Percentiles rank a stretch among this genome's conserved stretches.
Conservation (phyloP, 1,140 invertebrate species). For the Diuraphis noxia region DNA sequence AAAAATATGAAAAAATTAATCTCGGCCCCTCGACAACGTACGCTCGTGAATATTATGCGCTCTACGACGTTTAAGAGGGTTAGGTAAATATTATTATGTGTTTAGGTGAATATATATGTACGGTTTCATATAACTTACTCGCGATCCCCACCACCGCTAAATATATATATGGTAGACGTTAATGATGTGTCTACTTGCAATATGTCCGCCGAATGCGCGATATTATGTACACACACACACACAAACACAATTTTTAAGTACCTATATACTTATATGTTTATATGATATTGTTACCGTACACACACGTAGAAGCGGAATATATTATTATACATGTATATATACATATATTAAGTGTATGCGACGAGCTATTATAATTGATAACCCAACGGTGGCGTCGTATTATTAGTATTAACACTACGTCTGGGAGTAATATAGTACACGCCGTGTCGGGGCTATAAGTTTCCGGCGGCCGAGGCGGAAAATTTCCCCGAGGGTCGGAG, state of each 20-base stretch:
- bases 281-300: no score
- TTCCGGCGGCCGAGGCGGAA: not conserved
- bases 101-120: not conserved
- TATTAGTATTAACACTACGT: slow-evolving; percentile 51
- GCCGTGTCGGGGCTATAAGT: not conserved
- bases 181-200: not conserved
- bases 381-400: not conserved
- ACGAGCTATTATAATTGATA: slow-evolving; percentile 31
- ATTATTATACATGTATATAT: not conserved
- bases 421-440: slow-evolving; percentile 33
- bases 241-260: no score
- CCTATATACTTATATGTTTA: not conserved
- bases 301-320: not conserved
- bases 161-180: not conserved
- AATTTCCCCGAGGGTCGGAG: slow-evolving; percentile 20
- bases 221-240: not conserved
- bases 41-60: not conserved
- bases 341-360: no score
- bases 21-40: not conserved
- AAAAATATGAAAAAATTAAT: not conserved
- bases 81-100: not conserved
- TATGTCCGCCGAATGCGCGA: not conserved
- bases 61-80: not conserved
- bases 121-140: not conserved
- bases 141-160: no score